Evolutionary conservation across 2,113 vertebrate genomes (phyloP).

Genomic region (Calcarius ornatus): DNA sequence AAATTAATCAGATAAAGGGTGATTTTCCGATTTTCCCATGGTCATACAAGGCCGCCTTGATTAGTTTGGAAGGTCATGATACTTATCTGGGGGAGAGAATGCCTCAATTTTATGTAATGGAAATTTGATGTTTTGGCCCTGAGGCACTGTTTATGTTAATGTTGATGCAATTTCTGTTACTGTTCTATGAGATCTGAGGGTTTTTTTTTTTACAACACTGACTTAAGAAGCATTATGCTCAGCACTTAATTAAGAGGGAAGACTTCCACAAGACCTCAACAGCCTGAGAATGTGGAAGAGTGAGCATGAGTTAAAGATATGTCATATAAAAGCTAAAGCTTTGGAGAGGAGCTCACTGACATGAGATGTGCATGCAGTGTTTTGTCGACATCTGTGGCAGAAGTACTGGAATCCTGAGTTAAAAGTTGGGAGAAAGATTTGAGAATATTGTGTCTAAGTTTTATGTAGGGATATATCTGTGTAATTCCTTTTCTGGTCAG

Average conservation of each 20-base stretch:
- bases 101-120: background rate
- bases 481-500: background rate
- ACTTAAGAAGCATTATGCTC: background rate
- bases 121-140: slow-evolving; percentile 1
- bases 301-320: background rate
- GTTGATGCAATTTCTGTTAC: background rate
- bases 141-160: background rate
- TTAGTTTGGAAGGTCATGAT: background rate
- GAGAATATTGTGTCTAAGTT: background rate
- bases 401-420: background rate
- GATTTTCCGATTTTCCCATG: background rate
- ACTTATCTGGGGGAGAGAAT: background rate
- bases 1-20: background rate
- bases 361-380: fast-evolving
- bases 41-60: background rate
- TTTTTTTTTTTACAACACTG: background rate
- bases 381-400: background rate
- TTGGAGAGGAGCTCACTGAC: background rate
- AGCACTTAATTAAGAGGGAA: background rate
- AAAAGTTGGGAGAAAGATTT: background rate
- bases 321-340: background rate
- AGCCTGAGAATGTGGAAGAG: background rate
- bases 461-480: background rate
- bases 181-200: background rate
- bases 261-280: background rate